These are phyloP conservation scores for Hydractinia echinata DNA, from an alignment of 30 jellyfish, hydroid and myxozoan genomes.

Conservation along the genomic window DNA sequence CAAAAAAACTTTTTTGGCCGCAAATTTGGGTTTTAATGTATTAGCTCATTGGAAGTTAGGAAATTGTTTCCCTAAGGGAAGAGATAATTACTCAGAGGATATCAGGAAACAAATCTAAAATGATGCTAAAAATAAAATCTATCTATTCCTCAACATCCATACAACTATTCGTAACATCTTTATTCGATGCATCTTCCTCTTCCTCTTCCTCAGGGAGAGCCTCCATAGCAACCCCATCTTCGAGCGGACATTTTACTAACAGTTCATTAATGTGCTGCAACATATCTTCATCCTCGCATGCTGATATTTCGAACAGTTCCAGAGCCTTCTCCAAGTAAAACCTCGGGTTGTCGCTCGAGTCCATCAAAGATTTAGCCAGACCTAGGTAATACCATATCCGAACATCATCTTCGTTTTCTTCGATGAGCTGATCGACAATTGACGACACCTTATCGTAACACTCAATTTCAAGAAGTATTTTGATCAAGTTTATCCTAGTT, in stretches of 20 bases:
- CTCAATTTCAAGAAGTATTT: constrained; percentile 53
- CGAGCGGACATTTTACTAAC: constrained; percentile 49
- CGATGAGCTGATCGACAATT: constrained; percentile 43
- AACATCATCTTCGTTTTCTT: constrained; percentile 85
- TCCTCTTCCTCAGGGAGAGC: constrained; percentile 53
- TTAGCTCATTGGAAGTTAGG: too few relatives aligned
- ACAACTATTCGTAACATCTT: neutral
- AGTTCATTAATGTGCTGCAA: constrained; percentile 46
- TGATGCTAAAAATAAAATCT: too few relatives aligned
- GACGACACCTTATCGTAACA: constrained; percentile 54
- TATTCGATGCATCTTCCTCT: constrained; percentile 19
- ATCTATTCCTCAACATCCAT: too few relatives aligned
- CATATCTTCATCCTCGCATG: constrained; percentile 55
- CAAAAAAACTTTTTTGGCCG: too few relatives aligned
- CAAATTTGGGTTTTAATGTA: too few relatives aligned
- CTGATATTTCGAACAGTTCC: constrained; percentile 63
- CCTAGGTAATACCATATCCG: constrained; percentile 86
- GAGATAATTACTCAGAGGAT: too few relatives aligned
- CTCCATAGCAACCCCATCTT: constrained; percentile 25
- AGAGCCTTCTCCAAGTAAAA: constrained; percentile 56
- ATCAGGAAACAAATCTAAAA: too few relatives aligned
- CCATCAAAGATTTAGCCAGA: constrained; percentile 38
- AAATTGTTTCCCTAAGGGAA: too few relatives aligned
- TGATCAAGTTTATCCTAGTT: constrained; percentile 53
- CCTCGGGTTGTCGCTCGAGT: constrained; percentile 51